Evolutionary conservation across 2,888 invertebrate species (phyloP).

Genomic region (Tetrapedia diversipes): DNA sequence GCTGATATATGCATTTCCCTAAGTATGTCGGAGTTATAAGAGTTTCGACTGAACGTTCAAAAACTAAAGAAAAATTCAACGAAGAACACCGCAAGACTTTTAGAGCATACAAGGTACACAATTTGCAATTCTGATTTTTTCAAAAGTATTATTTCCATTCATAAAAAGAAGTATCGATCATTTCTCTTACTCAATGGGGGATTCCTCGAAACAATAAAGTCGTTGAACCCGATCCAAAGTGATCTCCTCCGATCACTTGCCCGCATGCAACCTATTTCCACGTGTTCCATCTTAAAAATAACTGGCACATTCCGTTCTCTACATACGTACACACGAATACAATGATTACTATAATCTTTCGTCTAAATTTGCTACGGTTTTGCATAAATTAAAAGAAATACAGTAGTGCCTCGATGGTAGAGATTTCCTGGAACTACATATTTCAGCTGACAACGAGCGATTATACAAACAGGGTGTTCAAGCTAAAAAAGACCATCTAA

Average conservation of each 20-base stretch:
- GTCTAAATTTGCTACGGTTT: no score
- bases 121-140: background rate
- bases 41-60: background rate
- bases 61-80: background rate
- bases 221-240: background rate
- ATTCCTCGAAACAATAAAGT: background rate
- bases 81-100: slow-evolving; percentile 7
- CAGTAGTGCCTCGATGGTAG: no score
- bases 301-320: background rate
- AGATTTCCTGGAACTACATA: no score
- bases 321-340: background rate
- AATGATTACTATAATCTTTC: no score
- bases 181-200: no score
- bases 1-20: slow-evolving; percentile 1
- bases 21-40: slow-evolving; percentile 21
- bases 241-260: background rate
- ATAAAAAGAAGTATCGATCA: background rate
- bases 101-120: background rate
- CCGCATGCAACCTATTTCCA: background rate
- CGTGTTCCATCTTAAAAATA: background rate
- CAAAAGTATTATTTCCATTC: background rate
- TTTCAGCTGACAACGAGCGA: no score
- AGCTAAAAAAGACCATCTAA: no score
- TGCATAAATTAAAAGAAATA: no score
- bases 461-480: no score